phyloP scores from a whole-genome alignment of 2,113 vertebrate species.

The Alligator sinensis region DNA sequence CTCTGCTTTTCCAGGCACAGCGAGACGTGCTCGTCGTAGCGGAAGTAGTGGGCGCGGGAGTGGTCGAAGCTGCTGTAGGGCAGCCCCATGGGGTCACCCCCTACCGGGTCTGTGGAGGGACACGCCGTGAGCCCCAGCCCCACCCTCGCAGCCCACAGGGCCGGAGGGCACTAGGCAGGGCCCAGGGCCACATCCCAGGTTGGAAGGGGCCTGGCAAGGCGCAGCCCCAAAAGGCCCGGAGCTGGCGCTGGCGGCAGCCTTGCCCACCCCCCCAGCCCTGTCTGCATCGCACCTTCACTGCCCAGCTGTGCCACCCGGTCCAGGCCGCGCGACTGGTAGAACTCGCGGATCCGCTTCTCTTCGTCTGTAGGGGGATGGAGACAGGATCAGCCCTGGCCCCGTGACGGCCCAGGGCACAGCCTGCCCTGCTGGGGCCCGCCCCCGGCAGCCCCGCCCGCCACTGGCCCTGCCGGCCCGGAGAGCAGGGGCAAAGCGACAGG shows the following conservation, averaged over 20 bases:
- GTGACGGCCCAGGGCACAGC: too few species aligned
- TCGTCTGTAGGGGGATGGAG: constrained; percentile 82
- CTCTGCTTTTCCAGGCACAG: constrained; percentile 94
- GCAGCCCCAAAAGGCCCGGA: neutral
- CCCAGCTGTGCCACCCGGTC: constrained; percentile 91
- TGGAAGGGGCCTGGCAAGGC: neutral
- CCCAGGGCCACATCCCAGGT: neutral
- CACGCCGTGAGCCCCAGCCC: neutral
- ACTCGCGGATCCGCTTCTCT: constrained; percentile 95
- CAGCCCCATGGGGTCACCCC: constrained; percentile 88
- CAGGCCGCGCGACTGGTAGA: constrained; percentile 95
- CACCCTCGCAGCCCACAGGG: fast-evolving
- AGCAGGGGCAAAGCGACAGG: too few species aligned
- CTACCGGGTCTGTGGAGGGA: constrained; percentile 83
- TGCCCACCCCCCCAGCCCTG: neutral
- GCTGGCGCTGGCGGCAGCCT: neutral
- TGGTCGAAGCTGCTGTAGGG: constrained; percentile 95
- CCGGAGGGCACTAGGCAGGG: neutral
- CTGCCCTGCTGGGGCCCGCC: too few species aligned
- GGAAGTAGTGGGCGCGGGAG: constrained; percentile 96
- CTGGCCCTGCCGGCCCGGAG: too few species aligned
- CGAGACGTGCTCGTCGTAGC: constrained; percentile 96
- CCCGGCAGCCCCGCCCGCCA: too few species aligned
- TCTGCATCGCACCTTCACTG: constrained; percentile 83
- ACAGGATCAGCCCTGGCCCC: neutral